A percentile compares a stretch with the other conserved stretches of the same genome.
These are phyloP conservation scores for Zosterops hypoxanthus DNA, from an alignment of 2,113 vertebrate species.

Conservation along the genomic window DNA sequence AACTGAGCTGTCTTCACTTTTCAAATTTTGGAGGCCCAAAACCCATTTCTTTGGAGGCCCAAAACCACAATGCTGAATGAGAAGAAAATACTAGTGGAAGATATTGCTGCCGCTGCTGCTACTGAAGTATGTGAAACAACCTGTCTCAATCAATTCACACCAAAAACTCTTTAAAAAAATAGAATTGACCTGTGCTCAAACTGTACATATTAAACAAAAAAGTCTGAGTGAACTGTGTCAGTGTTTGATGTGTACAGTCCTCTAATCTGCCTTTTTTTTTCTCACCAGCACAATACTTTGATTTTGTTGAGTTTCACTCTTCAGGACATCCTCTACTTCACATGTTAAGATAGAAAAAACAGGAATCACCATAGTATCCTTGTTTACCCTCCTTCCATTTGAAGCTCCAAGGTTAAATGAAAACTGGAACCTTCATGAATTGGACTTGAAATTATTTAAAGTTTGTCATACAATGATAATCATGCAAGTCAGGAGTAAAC, in stretches of 20 bases:
- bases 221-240: background rate
- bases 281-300: background rate
- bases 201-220: background rate
- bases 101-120: background rate
- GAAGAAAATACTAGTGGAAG: background rate
- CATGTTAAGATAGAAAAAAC: background rate
- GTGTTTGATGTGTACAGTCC: background rate
- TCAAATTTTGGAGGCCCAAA: background rate
- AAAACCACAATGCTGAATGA: background rate
- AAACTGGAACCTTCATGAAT: background rate
- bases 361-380: background rate
- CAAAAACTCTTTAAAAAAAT: background rate
- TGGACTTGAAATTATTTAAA: background rate
- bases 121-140: background rate
- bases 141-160: background rate
- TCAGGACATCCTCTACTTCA: background rate
- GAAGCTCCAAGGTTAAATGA: background rate
- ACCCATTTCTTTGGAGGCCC: background rate
- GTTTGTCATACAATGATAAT: background rate
- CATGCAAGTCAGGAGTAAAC: background rate
- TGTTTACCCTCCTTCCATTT: background rate
- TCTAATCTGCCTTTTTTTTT: background rate
- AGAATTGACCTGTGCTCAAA: background rate
- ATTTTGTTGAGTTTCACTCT: background rate
- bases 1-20: background rate